These are phyloP conservation scores for Pteromalus puparum DNA, from an alignment of 1,140 invertebrate genomes.

Conservation along the genomic window DNA sequence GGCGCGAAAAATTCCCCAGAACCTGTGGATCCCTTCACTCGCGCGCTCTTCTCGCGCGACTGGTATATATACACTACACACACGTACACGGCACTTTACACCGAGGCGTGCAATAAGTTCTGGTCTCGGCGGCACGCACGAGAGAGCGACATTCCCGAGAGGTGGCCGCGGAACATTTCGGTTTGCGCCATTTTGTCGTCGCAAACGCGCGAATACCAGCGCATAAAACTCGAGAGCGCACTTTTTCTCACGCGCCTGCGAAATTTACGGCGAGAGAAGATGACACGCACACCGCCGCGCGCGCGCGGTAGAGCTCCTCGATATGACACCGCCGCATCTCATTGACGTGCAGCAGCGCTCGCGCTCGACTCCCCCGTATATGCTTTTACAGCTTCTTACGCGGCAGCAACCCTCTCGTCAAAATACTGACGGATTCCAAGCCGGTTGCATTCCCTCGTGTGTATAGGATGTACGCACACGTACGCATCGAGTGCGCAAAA, in stretches of 20 bases:
- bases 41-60: no score
- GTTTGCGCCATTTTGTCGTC: constrained; percentile 33
- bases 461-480: no score
- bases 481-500: neutral
- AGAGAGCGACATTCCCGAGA: neutral
- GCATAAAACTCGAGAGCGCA: neutral
- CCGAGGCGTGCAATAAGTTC: neutral
- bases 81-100: neutral
- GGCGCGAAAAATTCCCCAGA: neutral
- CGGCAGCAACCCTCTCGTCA: neutral
- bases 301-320: no score
- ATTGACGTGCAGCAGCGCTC: no score
- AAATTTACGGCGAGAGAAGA: neutral
- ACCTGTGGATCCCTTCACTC: neutral
- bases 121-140: neutral
- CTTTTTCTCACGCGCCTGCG: constrained; percentile 16
- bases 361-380: no score
- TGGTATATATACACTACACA: no score
- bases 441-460: no score
- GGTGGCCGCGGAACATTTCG: neutral
- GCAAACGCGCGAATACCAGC: neutral
- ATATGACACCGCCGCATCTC: no score
- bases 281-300: no score
- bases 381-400: neutral
- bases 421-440: neutral